Base-by-base conservation (phyloP, 2,113 vertebrate genomes). In the Gila orcuttii region DNA sequence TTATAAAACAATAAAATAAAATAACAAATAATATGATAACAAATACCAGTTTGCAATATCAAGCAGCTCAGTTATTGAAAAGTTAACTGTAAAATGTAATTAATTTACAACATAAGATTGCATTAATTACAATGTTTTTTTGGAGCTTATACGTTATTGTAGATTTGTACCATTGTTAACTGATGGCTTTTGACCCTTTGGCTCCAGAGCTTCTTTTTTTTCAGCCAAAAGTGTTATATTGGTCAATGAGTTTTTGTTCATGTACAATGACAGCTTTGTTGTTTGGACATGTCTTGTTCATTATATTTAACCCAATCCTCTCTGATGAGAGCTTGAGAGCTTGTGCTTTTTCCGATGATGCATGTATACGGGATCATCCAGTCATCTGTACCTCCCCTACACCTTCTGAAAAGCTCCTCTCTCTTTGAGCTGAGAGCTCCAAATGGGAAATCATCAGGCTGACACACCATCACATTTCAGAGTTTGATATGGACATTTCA, bases 401-500 rank as follows among this genome's bases (percentile, higher is more conserved):
- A 75, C 23, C 39, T 47, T 36, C 31, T 79, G 28, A 39, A 59
- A 57, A 36, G 73, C 39, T 50, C 39, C 71, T n/a, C 23, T 50
- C 73, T 50, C 11, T 75, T 75, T 47, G 36, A 28, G 33, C 55
- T n/a, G 71, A 60, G 55, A n/a, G 10, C 55, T 13, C 21, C 52
- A 42, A 60, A 60, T 79, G 1, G 21, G 17, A 57, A 79, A 59
- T 79, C 52, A 59, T 36, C 11, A 39, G 9, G 17, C 19, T 3
- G 21, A 39, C 76, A 77, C 25, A 36, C 76, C 76, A 79, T 79
- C 28, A 39, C 17, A 60, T 79, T 78, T 79, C 52, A 79, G 74
- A 52, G 9, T 59, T 36, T 59, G 76, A 79, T 79, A 79, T 59
- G 52, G 21, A 59, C 76, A 79, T 57, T 79, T 59, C 76, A 59